These are phyloP conservation scores for Melanaphis sacchari DNA, from an alignment of 1,140 invertebrate genomes.

Conservation along the genomic window DNA sequence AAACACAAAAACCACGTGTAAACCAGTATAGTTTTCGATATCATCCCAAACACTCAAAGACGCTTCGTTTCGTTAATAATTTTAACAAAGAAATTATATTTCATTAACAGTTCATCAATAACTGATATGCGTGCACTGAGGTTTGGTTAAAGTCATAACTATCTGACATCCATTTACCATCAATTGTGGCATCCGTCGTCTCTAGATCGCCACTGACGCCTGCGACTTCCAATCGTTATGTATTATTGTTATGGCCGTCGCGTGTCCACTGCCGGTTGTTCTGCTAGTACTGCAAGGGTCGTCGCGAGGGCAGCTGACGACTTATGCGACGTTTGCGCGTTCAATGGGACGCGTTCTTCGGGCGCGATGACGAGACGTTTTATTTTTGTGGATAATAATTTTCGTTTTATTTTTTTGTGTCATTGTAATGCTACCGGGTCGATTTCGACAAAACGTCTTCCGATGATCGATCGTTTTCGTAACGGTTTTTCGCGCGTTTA, in stretches of 20 bases:
- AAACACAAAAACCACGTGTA: not conserved
- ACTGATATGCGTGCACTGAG: too few relatives aligned
- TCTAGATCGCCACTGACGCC: not conserved
- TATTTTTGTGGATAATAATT: slow-evolving; percentile 16
- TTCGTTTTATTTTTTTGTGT: not conserved
- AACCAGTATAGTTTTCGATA: too few relatives aligned
- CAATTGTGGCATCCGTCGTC: not conserved
- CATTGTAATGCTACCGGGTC: not conserved
- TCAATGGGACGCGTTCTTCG: not conserved
- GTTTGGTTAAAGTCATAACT: too few relatives aligned
- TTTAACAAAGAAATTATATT: too few relatives aligned
- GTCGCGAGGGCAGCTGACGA: slow-evolving; percentile 32
- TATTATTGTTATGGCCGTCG: not conserved
- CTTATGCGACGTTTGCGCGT: not conserved
- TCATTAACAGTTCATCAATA: too few relatives aligned
- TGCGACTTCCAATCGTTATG: not conserved
- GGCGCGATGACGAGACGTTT: slow-evolving; percentile 48
- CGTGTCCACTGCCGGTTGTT: not conserved
- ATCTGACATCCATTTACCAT: too few relatives aligned
- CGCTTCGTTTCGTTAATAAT: too few relatives aligned
- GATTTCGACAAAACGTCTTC: slow-evolving; percentile 46
- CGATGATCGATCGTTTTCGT: slow-evolving; percentile 57
- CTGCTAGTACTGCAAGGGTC: not conserved
- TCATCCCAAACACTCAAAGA: not conserved
- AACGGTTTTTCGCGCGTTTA: slow-evolving; percentile 37